These are phyloP conservation scores for Furnarius figulus DNA, from an alignment of 2,113 vertebrate species.

Conservation along the genomic window DNA sequence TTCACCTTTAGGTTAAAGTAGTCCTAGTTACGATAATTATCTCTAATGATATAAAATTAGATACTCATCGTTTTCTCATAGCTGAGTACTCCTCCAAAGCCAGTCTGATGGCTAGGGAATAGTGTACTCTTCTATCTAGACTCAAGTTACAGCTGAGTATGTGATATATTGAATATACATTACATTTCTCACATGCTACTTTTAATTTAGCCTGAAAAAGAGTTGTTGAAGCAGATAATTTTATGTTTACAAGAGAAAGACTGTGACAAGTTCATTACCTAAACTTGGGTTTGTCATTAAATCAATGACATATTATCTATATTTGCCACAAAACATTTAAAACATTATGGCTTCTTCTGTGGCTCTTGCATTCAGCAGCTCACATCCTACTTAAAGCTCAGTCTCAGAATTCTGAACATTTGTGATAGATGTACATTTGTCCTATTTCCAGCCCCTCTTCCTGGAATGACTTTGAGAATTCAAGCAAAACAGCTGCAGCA, in stretches of 20 bases:
- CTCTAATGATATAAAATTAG: constrained; percentile 36
- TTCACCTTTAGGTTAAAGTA: neutral
- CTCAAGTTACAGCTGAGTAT: neutral
- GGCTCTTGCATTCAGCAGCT: neutral
- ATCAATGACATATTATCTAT: neutral
- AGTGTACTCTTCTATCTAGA: neutral
- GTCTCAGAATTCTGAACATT: neutral
- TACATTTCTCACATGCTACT: neutral
- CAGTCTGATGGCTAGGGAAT: neutral
- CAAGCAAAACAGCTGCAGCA: constrained; percentile 18
- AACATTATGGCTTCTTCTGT: neutral
- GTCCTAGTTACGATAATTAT: neutral
- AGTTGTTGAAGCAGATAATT: neutral
- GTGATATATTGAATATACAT: neutral
- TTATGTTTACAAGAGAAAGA: neutral
- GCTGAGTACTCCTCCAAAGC: neutral
- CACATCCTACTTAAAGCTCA: neutral
- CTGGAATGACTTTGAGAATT: neutral
- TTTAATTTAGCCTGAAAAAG: neutral
- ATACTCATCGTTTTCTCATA: neutral
- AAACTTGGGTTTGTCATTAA: neutral
- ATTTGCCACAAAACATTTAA: neutral
- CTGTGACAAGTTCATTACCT: neutral
- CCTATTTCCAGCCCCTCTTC: constrained; percentile 3
- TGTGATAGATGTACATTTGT: neutral